Base-by-base conservation (phyloP, 2,888 invertebrate species). In the Microchrysa polita region DNA sequence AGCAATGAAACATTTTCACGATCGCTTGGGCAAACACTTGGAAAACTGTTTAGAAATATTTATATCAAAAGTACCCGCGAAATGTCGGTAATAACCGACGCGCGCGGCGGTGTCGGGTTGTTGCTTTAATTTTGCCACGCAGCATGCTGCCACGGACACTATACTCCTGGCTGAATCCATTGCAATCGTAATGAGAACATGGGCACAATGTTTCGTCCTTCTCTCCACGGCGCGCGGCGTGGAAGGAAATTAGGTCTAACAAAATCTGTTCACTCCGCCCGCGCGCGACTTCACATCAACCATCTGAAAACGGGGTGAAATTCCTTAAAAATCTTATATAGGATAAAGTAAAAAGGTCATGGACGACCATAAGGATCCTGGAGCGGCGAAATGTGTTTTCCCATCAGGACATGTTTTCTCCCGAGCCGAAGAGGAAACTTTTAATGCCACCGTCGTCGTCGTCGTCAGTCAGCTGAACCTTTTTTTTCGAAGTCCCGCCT, bases 1-100 rank as follows among this genome's bases (percentile, higher is more conserved):
- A 20, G 55, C 18, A 55, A 55, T 55, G 22, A 55, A 55, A 55
- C 55, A 55, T 55, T 55, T 55, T 18, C 16, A 55, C 18, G 22
- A 2, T 16, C 10, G 55, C 55, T 16, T 55, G 18, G 18, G 22
- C 18, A 34, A 2, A 55, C 4, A 9, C 18, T 55, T 20, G 5
- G 14, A 55, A 55, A 55, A 20, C 55, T 55, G 55, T 48, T n/a
- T n/a, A 12, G 48, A 48, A 34, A 34, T n/a, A n/a, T 34, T 34
- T 34, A n/a, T n/a, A 34, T 34, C 7, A 7, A n/a, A 7, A 34
- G 27, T 34, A 34, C 27, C 27, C 27, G 27, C 7, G 27, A 34
- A 34, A 7, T 7, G 27, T 34, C 2, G 27, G 7, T 34, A 34
- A 2, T 34, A 34, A 34, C 27, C 27, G 27, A 7, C 27, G 2